Base-by-base conservation (phyloP, 2,113 vertebrate species). In the Opisthocomus hoazin region DNA sequence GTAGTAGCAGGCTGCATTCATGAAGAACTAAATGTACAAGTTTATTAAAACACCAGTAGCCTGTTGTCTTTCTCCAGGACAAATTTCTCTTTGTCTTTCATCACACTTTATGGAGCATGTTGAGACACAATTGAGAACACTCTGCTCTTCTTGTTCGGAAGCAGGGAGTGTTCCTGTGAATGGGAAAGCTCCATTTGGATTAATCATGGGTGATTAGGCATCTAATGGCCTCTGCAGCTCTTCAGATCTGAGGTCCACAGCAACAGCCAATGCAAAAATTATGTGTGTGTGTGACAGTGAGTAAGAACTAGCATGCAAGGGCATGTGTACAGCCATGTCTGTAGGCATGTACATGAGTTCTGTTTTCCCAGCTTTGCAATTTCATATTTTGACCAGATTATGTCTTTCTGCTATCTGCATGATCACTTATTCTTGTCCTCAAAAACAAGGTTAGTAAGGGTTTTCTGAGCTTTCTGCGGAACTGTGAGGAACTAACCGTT, bases 111-210 rank as follows among this genome's bases (percentile, higher is more conserved):
- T 68, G 87, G 53, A 84, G 77, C 92, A 0, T 84, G 94, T 91
- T 95, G 84, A 94, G 80, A 76, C 96, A 90, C 77, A 94, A 43
- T 61, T 29, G 87, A 54, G 84, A 94, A 79, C 61, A 9, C 43
- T 75, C 36, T 93, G 77, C 57, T 84, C 43, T 22, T 73, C 91
- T 86, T 77, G 57, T 88, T 92, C 12, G 1, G 92, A 61, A 95
- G 57, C 89, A 89, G 91, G 95, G 95, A 96, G 90, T 73, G 86
- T 50, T 95, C 56, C 86, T 46, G 36, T 95, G 94, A 96, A 93
- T 92, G 50, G 77, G 90, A 96, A 37, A 65, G 81, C 81, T 92
- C 66, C 41, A 22, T 92, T 79, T 79, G 77, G 77, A 80, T 97
- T 96, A 96, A 93, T 94, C 86, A 78, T 39, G 89, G 84, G 20